Base-by-base conservation (phyloP, 2,113 vertebrate species). In the Silurus glanis region DNA sequence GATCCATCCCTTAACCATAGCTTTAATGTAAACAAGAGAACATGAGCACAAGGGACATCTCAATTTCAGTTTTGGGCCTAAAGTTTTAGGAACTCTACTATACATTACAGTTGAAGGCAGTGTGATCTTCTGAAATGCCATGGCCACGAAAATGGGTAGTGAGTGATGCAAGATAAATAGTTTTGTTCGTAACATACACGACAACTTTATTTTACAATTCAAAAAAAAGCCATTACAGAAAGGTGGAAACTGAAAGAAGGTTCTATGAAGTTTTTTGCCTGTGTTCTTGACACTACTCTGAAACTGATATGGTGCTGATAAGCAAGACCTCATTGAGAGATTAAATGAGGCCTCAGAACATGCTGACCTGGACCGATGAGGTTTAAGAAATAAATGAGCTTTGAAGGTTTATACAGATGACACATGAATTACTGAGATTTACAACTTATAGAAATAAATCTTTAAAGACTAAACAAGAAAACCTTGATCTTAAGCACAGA, bases 401-500 rank as follows among this genome's bases (percentile, higher is more conserved):
- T 69, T 87, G 62, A 72, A 80, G 64, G 75, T 84, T 80, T 37
- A 72, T 45, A 55, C 67, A 85, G 28, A 61, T 78, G 75, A 76
- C 47, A 66, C 47, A 51, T n/a, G n/a, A 79, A 23, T 16, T 64
- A 56, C 69, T 64, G 66, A 9, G 49, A 83, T 64, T 56, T 76
- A 56, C 79, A 78, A 82, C 14, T 74, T 16, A 64, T 8, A 21
- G 17, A 0, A 19, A 53, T 51, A 83, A 9, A 17, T 72, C 80
- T 28, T 86, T 79, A 83, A n/a, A 83, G 69, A 58, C 82, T 87
- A 89, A 87, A 87, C 51, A 71, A 7, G 47, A 21, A 72, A 47
- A 72, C 69, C 69, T 9, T 72, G 69, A 47, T 21, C 37, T 85
- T 86, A 78, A 82, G 21, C 84, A 91, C 83, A 76, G 85, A 87